Percentiles rank a stretch among this genome's conserved stretches.
These are phyloP conservation scores for Synanthedon vespiformis DNA, from an alignment of 2,888 invertebrate genomes.

Conservation along the genomic window DNA sequence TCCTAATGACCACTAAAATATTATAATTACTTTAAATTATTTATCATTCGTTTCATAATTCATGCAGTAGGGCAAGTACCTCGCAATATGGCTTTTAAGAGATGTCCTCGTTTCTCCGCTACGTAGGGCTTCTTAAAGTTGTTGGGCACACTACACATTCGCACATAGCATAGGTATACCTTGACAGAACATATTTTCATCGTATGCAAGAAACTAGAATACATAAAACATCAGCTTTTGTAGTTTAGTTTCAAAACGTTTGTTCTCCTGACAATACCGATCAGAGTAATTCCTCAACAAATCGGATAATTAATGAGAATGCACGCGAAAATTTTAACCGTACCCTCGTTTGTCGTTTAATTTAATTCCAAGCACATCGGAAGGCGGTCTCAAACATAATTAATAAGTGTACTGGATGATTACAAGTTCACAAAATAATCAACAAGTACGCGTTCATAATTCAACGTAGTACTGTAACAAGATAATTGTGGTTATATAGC, in stretches of 20 bases:
- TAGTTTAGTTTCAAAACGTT: background rate
- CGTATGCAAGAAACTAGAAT: too few species aligned
- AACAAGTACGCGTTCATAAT: background rate
- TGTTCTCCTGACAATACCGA: background rate
- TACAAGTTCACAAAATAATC: background rate
- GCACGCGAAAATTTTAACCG: conserved; percentile 9
- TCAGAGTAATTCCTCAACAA: conserved; percentile 9
- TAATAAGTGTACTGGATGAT: background rate
- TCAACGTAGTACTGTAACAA: background rate
- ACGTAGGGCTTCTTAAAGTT: conserved; percentile 7
- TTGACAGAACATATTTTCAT: too few species aligned
- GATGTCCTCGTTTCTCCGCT: conserved; percentile 32
- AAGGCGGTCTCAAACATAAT: background rate
- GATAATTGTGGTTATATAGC: background rate
- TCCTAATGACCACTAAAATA: too few species aligned
- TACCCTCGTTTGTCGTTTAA: conserved; percentile 5
- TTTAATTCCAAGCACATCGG: background rate
- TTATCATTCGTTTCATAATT: too few species aligned
- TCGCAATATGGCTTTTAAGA: conserved; percentile 11
- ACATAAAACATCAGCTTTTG: background rate
- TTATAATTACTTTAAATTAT: too few species aligned
- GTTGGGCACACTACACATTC: conserved; percentile 1
- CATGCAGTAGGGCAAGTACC: too few species aligned
- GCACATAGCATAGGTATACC: background rate
- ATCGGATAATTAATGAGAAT: conserved; percentile 13